Conservation (phyloP, 1,140 invertebrate genomes). For the Varroa destructor region DNA sequence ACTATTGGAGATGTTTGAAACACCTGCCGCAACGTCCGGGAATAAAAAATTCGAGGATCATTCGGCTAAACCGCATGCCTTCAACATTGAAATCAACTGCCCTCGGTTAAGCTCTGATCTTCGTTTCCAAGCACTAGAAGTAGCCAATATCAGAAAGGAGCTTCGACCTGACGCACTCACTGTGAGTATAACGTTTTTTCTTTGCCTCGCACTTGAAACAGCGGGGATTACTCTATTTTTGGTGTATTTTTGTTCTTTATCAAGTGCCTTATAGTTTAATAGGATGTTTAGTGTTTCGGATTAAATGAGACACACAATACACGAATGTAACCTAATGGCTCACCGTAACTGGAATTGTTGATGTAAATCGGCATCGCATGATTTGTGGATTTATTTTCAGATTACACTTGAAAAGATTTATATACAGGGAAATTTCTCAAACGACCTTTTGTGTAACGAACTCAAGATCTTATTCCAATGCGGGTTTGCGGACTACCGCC, state of each 20-base stretch:
- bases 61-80: neutral
- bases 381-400: conserved; percentile 30
- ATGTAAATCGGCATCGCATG: neutral
- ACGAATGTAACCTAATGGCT: no score
- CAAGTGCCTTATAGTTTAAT: conserved; percentile 23
- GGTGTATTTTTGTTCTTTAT: no score
- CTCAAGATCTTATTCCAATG: conserved; percentile 11
- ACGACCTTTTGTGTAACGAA: conserved; percentile 10
- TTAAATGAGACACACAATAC: no score
- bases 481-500: neutral
- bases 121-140: conserved; percentile 20
- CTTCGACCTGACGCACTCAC: conserved; percentile 14
- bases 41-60: neutral
- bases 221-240: no score
- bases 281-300: conserved; percentile 20
- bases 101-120: conserved; percentile 14
- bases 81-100: neutral
- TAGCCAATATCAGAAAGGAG: neutral
- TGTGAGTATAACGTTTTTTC: neutral
- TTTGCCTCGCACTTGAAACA: neutral
- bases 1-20: conserved; percentile 13
- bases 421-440: neutral
- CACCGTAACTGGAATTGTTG: no score
- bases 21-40: neutral
- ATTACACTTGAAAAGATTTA: neutral